Base-by-base conservation (phyloP, 1,140 invertebrate species). In the Pogonognathellus flavescens region DNA sequence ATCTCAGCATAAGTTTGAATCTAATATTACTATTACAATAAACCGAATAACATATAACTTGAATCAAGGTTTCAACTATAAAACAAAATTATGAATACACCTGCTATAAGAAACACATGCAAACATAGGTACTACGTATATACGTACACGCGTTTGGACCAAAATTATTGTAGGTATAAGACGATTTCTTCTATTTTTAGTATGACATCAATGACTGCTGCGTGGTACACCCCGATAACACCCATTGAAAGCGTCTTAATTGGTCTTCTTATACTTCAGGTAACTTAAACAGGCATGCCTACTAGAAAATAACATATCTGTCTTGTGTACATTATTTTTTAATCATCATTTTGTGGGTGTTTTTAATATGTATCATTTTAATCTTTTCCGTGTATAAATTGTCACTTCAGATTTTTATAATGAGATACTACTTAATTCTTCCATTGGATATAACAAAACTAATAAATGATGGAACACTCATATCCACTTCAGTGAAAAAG, bases 391-490 rank as follows among this genome's bases (percentile, higher is more conserved):
- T n/a, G 4, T 4, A n/a, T 72, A 72, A 66, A 72, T 53, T 76
- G n/a, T 49, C 53, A 11, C n/a, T 41, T 13, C 0, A 85, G 66
- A 72, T 86, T 31, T 83, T 86, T 53, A 60, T 86, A n/a, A 82
- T 86, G 81, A 62, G 66, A 20, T 83, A 83, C 55, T 80, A 72
- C 25, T 80, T 86, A 16, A 86, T 86, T 13, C 82, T 86, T 13
- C 85, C 85, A 52, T 25, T 86, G 22, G 55, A 86, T 25, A 22
- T 83, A 14, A 83, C 85, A 49, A 86, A 86, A 62, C 50, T 83
- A 25, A 86, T 86, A 20, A 55, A 84, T 10, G 70, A 83, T 60
- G 85, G 85, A 5, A 86, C 82, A 16, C 31, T 86, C 3, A 20
- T 86, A 22, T 31, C 62, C 3, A 86, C 85, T 1, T 49, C 81